Conservation (phyloP, 2,113 vertebrate genomes). For the Geothlypis trichas region DNA sequence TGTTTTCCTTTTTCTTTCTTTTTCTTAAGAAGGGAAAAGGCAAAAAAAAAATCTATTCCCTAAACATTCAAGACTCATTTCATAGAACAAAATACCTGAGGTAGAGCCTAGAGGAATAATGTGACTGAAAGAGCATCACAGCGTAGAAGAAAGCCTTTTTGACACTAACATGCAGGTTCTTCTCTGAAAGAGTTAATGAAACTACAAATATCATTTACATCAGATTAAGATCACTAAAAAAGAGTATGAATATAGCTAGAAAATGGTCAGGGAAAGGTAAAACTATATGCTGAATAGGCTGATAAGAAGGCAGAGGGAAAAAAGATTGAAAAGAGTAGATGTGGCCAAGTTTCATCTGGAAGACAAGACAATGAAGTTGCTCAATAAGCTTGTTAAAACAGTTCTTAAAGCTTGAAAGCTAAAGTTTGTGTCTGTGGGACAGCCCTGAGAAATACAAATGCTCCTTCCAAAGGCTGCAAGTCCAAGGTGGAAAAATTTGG, state of each 20-base stretch:
- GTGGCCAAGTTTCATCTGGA: background rate
- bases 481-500: background rate
- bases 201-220: background rate
- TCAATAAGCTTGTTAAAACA: background rate
- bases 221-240: background rate
- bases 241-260: background rate
- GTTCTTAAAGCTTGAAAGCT: background rate
- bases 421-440: background rate
- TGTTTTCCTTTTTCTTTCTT: conserved; percentile 50
- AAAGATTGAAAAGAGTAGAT: background rate
- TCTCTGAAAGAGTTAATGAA: conserved; percentile 7
- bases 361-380: background rate
- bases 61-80: background rate
- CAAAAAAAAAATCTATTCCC: background rate
- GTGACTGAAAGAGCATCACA: background rate
- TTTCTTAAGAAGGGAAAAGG: background rate
- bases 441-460: background rate
- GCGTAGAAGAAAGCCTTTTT: background rate
- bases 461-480: background rate
- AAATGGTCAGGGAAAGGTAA: background rate
- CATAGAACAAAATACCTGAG: conserved; percentile 13
- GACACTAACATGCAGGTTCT: background rate
- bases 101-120: background rate
- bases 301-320: background rate
- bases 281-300: background rate